Base-by-base conservation (phyloP, 2,888 invertebrate species). In the Pseudolycoriella hygida region DNA sequence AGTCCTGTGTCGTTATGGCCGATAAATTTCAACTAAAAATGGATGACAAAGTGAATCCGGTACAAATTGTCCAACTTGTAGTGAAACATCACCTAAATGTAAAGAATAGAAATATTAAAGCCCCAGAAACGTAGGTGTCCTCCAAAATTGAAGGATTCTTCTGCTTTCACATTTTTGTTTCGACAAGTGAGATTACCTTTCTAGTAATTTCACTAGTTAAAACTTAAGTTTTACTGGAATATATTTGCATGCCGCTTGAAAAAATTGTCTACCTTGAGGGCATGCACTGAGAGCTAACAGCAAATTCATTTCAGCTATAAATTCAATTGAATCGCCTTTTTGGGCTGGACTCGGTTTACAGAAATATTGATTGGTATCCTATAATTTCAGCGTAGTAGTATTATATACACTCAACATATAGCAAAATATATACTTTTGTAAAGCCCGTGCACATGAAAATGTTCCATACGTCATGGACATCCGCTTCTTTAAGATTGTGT, bases 381-480 rank as follows among this genome's bases (percentile, higher is more conserved):
- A 49, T 19, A 40, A 12, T 25, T 25, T 25, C 25, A 25, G 25
- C n/a, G n/a, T n/a, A n/a, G 31, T 31, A 6, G 11, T 31, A 31
- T 31, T 31, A n/a, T n/a, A n/a, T n/a, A n/a, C n/a, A n/a, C n/a
- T 12, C 3, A 18, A 20, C 5, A 42, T 6, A 10, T 20, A 37
- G 10, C 25, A 15, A 5, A 30, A 8, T 12, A 10, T 3, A 10
- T 30, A 60, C 64, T 55, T 50, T 57, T 3, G 67, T 65, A 46
- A 68, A 61, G 2, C 68, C 68, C 1, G 69, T 70, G 46, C 67
- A 66, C 67, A 69, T 69, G 42, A 70, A 70, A 40, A 70, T 66
- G 51, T 70, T 70, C 64, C 68, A 67, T 2, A 69, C 69, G 55
- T 70, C 69, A 50, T 70, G 69, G 0, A 69, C 68, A 53, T 68